Percentiles rank a stretch among this genome's conserved stretches.
Evolutionary conservation across 2,888 invertebrate genomes (phyloP).

Genomic region (Aethes cnicana): DNA sequence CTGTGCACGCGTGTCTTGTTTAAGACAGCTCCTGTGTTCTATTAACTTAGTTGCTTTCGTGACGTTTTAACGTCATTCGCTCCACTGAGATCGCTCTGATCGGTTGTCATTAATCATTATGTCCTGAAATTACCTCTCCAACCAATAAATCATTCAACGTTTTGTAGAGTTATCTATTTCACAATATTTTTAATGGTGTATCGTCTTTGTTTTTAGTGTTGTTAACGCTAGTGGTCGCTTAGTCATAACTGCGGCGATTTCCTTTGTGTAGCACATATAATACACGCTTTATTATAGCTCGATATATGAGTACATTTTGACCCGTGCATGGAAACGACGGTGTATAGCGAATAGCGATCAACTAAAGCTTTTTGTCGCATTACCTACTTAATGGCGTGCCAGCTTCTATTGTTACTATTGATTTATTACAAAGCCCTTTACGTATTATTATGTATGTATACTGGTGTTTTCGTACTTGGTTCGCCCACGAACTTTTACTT

Average conservation of each 20-base stretch:
- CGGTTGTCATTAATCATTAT: too few relatives aligned
- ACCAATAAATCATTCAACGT: neutral
- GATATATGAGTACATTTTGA: conserved; percentile 44
- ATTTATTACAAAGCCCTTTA: conserved; percentile 40
- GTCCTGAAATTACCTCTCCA: too few relatives aligned
- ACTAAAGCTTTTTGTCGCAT: conserved; percentile 47
- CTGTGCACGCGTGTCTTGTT: conserved; percentile 43
- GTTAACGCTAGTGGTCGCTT: conserved; percentile 51
- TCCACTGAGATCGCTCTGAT: too few relatives aligned
- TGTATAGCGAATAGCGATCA: conserved; percentile 41
- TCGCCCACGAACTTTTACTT: conserved; percentile 34
- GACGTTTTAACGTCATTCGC: too few relatives aligned
- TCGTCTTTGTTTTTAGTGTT: conserved; percentile 33
- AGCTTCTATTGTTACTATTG: conserved; percentile 42
- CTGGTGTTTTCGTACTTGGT: conserved; percentile 35
- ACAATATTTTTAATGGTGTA: conserved; percentile 8
- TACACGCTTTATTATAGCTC: conserved; percentile 51
- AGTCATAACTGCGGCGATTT: conserved; percentile 53
- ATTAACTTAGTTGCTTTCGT: neutral
- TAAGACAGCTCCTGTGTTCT: neutral
- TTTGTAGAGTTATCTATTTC: conserved; percentile 6
- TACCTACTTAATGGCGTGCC: conserved; percentile 42
- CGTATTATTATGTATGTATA: conserved; percentile 28
- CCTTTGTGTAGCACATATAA: conserved; percentile 54
- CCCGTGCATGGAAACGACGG: conserved; percentile 44